Evolutionary conservation across 2,888 invertebrate species (phyloP).

Genomic region (Dolichopus griseipennis): DNA sequence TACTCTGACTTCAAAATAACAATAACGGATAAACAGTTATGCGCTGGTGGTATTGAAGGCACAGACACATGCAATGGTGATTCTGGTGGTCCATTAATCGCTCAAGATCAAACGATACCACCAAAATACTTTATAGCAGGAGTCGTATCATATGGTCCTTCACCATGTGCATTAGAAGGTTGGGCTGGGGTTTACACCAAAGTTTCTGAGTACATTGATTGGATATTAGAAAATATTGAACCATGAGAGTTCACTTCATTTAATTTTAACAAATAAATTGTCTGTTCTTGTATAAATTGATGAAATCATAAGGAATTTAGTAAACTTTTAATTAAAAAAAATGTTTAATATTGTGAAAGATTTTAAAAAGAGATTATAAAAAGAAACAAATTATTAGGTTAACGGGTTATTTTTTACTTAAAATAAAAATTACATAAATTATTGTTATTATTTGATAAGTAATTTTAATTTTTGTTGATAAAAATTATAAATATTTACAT

Average conservation of each 20-base stretch:
- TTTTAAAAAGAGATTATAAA: too few relatives aligned
- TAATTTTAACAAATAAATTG: too few relatives aligned
- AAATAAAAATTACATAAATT: too few relatives aligned
- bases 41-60: constrained; percentile 49
- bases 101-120: constrained; percentile 28
- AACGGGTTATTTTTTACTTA: too few relatives aligned
- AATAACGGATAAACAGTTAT: constrained; percentile 47
- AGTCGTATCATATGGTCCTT: constrained; percentile 56
- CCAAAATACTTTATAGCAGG: constrained; percentile 47
- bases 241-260: constrained; percentile 18
- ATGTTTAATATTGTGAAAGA: too few relatives aligned
- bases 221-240: constrained; percentile 44
- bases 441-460: too few relatives aligned
- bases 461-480: too few relatives aligned
- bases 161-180: constrained; percentile 50
- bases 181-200: constrained; percentile 57
- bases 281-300: too few relatives aligned
- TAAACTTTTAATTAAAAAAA: too few relatives aligned
- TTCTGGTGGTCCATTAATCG: constrained; percentile 56
- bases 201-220: constrained; percentile 49
- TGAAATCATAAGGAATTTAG: too few relatives aligned
- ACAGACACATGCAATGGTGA: constrained; percentile 53
- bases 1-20: constrained; percentile 45
- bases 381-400: too few relatives aligned
- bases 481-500: too few relatives aligned